Conservation (phyloP, 2,888 invertebrate genomes). For the Neocrepidodera transversa region DNA sequence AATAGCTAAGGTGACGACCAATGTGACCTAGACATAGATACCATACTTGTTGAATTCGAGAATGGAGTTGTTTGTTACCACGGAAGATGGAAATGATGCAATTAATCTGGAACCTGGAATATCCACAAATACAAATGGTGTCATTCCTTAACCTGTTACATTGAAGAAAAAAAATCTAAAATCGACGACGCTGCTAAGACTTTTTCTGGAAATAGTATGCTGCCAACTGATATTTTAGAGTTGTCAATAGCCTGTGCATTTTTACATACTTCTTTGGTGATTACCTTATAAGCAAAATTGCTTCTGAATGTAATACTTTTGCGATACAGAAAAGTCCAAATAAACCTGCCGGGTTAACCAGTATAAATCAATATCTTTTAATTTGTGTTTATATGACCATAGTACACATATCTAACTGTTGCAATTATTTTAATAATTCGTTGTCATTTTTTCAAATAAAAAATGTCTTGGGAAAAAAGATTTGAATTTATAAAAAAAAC, state of each 20-base stretch:
- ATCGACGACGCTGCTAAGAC: constrained; percentile 9
- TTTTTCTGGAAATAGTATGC: constrained; percentile 6
- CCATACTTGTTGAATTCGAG: too few relatives aligned
- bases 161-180: constrained; percentile 8
- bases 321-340: constrained; percentile 7
- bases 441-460: constrained; percentile 8
- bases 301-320: constrained; percentile 7
- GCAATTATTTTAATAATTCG: constrained; percentile 5
- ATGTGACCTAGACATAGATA: too few relatives aligned
- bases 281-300: too few relatives aligned
- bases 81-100: background rate
- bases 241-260: constrained; percentile 5
- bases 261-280: constrained; percentile 10
- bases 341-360: too few relatives aligned
- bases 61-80: too few relatives aligned
- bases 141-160: constrained; percentile 8
- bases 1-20: too few relatives aligned
- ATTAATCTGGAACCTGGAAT: constrained; percentile 7
- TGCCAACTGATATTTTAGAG: constrained; percentile 12
- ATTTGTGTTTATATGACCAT: constrained; percentile 10
- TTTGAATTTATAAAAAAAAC: constrained; percentile 8
- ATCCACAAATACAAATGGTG: constrained; percentile 12
- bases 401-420: constrained; percentile 8
- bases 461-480: constrained; percentile 9
- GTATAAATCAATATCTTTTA: constrained; percentile 4